Conservation (phyloP, 1,140 invertebrate species). For the Sipha flava region DNA sequence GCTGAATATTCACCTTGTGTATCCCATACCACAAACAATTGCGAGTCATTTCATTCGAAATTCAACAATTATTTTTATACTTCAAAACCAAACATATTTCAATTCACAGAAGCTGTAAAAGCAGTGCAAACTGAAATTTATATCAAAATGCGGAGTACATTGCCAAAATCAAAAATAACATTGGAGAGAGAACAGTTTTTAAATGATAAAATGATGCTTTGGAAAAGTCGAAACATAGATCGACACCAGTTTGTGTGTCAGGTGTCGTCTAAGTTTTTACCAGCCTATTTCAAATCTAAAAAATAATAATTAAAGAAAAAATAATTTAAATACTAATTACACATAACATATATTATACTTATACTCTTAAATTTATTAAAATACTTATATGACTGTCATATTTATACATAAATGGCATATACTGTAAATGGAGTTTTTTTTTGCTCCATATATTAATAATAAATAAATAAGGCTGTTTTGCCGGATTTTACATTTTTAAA, state of each 20-base stretch:
- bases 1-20: neutral
- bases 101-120: neutral
- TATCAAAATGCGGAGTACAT: neutral
- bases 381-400: too few relatives aligned
- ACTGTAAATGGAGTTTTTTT: too few relatives aligned
- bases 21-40: neutral
- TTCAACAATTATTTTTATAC: neutral
- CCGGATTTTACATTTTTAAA: too few relatives aligned
- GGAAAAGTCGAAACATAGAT: neutral
- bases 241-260: neutral
- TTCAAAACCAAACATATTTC: neutral
- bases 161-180: neutral
- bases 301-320: neutral
- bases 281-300: neutral
- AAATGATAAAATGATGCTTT: neutral
- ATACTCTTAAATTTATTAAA: too few relatives aligned
- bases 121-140: neutral
- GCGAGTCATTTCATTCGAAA: neutral
- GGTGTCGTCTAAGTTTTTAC: neutral
- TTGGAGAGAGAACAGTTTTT: neutral
- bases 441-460: too few relatives aligned
- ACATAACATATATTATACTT: too few relatives aligned
- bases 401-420: too few relatives aligned
- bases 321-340: too few relatives aligned
- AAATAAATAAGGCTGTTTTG: too few relatives aligned